Evolutionary conservation across 2,113 vertebrate species (phyloP), one percentile per base, ranked within the genome.

Genomic region (Aix galericulata): DNA sequence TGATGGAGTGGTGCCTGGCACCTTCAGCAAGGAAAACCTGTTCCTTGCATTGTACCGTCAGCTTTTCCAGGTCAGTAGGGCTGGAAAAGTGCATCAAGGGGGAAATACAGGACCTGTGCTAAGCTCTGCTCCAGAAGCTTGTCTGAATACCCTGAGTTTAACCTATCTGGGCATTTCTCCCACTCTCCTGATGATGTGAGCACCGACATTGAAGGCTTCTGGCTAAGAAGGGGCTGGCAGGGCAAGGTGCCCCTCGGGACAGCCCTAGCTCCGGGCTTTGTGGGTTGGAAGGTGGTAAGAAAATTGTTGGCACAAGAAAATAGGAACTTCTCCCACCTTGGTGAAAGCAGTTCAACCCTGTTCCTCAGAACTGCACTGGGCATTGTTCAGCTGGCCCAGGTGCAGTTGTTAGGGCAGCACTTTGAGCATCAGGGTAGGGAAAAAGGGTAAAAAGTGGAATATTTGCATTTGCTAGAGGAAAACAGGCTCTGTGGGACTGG

Each of bases 281-380:
- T 20, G 82, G 59, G 55, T 18, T 83, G 44, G 31, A 5, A 16
- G 63, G 44, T 1, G 58, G 67, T 76, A 5, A 29, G 67, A 3
- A 56, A 58, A 0, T 29, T 20, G 64, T 63, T 87, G 82, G 63
- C 82, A 86, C 55, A 3, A 27, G 82, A 8, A 55, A 82, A 15
- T 17, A 67, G 27, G 55, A 10, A 7, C 83, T 64, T 46, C 13
- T 17, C n/a, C 29, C 78, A 8, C 5, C 69, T 48, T 23, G 17
- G 67, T 29, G 38, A 26, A n/a, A 75, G 17, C 38, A 8, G 60
- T 82, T 42, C 7, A 27, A 34, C 64, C 67, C 69, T 26, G 21
- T 3, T 25, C 36, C 29, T 52, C 18, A 11, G 29, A 50, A 3
- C 3, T 26, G 6, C 6, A 0, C 0, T 1, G 21, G 15, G 36